Percentiles rank a stretch among this genome's conserved stretches.
Evolutionary conservation across 2,113 vertebrate species (phyloP).

Genomic region (Oncorhynchus gorbuscha): DNA sequence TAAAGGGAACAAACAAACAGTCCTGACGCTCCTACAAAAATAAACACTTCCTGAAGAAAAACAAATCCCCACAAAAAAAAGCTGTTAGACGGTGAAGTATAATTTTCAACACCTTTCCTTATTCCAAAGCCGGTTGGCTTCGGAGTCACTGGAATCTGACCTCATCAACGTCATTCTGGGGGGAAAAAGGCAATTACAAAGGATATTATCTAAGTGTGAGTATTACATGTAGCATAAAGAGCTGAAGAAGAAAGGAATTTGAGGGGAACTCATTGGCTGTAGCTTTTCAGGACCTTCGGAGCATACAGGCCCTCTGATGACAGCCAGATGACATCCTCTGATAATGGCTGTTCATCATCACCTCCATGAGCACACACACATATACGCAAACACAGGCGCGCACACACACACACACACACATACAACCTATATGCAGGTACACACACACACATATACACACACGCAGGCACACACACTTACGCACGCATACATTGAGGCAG

Average conservation of each 20-base stretch:
- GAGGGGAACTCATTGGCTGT: slow-evolving; percentile 45
- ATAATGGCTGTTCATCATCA: slow-evolving; percentile 73
- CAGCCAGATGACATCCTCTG: slow-evolving; percentile 74
- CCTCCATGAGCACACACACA: slow-evolving; percentile 17
- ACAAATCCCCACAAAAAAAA: not conserved
- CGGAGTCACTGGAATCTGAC: slow-evolving; percentile 61
- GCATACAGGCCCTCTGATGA: slow-evolving; percentile 63
- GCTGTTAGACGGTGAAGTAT: slow-evolving; percentile 45
- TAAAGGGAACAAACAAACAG: slow-evolving; percentile 3
- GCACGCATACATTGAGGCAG: too few relatives aligned
- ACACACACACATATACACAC: too few relatives aligned
- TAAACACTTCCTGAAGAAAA: not conserved
- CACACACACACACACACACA: too few relatives aligned
- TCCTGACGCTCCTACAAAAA: not conserved
- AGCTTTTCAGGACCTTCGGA: slow-evolving; percentile 66
- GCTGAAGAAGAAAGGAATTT: slow-evolving; percentile 64
- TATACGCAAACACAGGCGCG: too few relatives aligned
- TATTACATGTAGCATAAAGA: slow-evolving; percentile 72
- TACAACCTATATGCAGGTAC: too few relatives aligned
- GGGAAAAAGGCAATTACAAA: slow-evolving; percentile 52
- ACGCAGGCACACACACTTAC: too few relatives aligned
- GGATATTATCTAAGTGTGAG: slow-evolving; percentile 69
- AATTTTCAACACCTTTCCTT: slow-evolving; percentile 59
- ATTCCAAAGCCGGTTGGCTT: slow-evolving; percentile 52
- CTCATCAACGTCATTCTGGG: slow-evolving; percentile 29